Base-by-base conservation (phyloP, 2,113 vertebrate species). In the Antechinus flavipes region DNA sequence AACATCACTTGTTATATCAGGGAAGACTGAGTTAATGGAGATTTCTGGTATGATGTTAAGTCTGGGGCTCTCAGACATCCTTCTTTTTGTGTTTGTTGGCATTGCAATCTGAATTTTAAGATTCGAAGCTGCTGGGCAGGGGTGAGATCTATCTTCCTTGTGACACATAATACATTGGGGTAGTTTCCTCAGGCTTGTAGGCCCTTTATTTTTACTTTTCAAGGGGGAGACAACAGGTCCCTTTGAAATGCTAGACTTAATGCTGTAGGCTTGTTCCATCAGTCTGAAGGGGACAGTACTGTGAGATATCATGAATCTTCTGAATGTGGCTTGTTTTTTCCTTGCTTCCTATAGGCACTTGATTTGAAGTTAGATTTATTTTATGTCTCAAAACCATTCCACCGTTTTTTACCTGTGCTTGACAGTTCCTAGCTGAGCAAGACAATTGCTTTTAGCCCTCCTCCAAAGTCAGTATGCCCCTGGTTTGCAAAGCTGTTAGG, bases 301-400 rank as follows among this genome's bases (percentile, higher is more conserved):
- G 58, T 94, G 89, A 91, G 54, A 93, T 93, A 2, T 22, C 47
- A 93, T 97, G 94, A 93, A 93, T 97, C 94, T 94, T 93, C 94
- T 92, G 61, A 94, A 94, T 91, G 90, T 94, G 92, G 92, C 42
- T 95, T 95, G n/a, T 12, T 90, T 76, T 94, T 96, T 96, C 92
- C 94, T 95, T 89, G 92, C 26, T 94, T 96, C 47, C 30, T 95
- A 89, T 94, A 55, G 46, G 54, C 92, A 92, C 76, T 26, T 30
- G 46, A 54, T 97, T 96, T 95, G 95, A 93, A 94, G 96, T 50
- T 93, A 47, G 22, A 93, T 94, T 94, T 95, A 95, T 94, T 95
- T 95, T 93, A 91, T 55, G 0, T 76, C 95, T 52, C 91, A 93
- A 93, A 97, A 93, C 55, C 23, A 0, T 94, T 90, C n/a, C 92